Percentiles rank a stretch among this genome's conserved stretches.
Conservation (phyloP, 1,140 invertebrate genomes). For the Centruroides sculpturatus region DNA sequence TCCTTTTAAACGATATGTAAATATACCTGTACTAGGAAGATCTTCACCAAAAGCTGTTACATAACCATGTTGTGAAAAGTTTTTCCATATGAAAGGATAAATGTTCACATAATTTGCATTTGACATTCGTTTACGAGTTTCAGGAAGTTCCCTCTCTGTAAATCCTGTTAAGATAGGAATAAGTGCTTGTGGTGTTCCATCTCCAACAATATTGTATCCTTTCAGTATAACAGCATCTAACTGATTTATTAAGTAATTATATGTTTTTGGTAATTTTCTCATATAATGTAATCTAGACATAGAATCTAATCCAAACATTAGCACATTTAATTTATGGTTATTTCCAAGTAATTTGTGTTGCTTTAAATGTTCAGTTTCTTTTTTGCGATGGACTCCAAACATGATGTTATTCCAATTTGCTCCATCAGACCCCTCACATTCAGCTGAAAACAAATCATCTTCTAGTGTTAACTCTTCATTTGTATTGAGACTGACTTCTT, state of each 20-base stretch:
- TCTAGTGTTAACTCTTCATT: conserved; percentile 17
- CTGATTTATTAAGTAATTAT: conserved; percentile 51
- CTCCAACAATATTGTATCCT: conserved; percentile 84
- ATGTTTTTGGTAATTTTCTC: conserved; percentile 65
- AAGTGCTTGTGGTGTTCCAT: conserved; percentile 83
- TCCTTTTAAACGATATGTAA: conserved; percentile 78
- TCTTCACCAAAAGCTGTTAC: conserved; percentile 74
- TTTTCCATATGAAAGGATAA: conserved; percentile 68
- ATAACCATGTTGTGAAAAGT: conserved; percentile 52
- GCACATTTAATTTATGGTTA: conserved; percentile 49
- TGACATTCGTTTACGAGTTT: conserved; percentile 58
- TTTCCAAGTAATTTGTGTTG: conserved; percentile 37
- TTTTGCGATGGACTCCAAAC: conserved; percentile 38
- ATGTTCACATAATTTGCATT: conserved; percentile 53
- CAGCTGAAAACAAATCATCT: conserved; percentile 47
- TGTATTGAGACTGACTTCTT: not conserved
- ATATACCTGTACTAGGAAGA: conserved; percentile 58
- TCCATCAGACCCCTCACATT: conserved; percentile 36
- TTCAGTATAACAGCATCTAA: conserved; percentile 54
- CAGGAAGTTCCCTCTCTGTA: conserved; percentile 73
- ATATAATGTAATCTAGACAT: conserved; percentile 73
- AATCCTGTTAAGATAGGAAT: conserved; percentile 75
- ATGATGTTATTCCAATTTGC: conserved; percentile 42
- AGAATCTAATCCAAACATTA: conserved; percentile 86
- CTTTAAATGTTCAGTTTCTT: conserved; percentile 28